Evolutionary conservation across 2,888 invertebrate genomes (phyloP), one percentile per base, ranked within the genome.

Genomic region (Automeris io): DNA sequence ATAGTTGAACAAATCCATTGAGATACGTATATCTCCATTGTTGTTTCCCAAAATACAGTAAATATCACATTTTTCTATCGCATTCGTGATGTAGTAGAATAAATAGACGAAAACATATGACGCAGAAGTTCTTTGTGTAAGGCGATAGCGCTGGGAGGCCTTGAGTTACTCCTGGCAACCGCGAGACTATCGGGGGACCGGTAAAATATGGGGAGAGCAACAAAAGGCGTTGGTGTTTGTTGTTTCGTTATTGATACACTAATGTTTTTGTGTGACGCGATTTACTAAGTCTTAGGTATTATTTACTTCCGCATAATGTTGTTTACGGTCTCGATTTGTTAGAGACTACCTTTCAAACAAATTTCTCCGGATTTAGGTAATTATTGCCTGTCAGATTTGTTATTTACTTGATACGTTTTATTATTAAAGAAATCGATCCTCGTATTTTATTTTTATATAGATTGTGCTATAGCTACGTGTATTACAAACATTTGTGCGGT

Each of bases 281-380:
- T 29, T 16, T 29, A 29, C n/a, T 29, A 29, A 26, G 26, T 13
- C 26, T 13, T 11, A 12, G 29, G 16, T 13, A 29, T 29, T 29
- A 16, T 29, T 29, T 29, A 16, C 29, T 29, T 29, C 8, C 13
- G n/a, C 16, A 16, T 29, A 29, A 29, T 35, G 40, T 37, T 37
- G 40, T 33, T n/a, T 38, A 34, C 37, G 25, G 35, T 34, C 29
- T 39, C 42, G 41, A n/a, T n/a, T n/a, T n/a, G n/a, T n/a, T n/a
- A n/a, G n/a, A n/a, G n/a, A n/a, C n/a, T n/a, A n/a, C n/a, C n/a
- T n/a, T n/a, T n/a, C n/a, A n/a, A n/a, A n/a, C n/a, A n/a, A n/a
- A n/a, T n/a, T n/a, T n/a, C n/a, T n/a, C n/a, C n/a, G n/a, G n/a
- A n/a, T n/a, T n/a, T n/a, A n/a, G n/a, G n/a, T n/a, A n/a, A n/a